phyloP scores from a whole-genome alignment of 1,140 invertebrate species.

The Eupeodes corollae region DNA sequence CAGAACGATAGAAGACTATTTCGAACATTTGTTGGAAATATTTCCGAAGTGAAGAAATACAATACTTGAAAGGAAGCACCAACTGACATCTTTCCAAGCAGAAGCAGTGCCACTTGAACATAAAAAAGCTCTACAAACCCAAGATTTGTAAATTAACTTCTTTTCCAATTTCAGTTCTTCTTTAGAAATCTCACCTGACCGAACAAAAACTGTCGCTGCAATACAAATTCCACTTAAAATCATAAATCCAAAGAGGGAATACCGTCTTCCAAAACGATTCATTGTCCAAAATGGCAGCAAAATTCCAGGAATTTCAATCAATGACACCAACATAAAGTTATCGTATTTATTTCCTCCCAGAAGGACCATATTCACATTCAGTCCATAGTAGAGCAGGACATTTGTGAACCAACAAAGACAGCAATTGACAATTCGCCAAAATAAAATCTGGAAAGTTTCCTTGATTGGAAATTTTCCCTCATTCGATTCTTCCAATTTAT shows the following conservation, averaged over 20 bases:
- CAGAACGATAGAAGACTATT: constrained; percentile 53
- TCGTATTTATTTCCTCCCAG: constrained; percentile 59
- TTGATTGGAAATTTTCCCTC: constrained; percentile 38
- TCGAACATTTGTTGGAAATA: constrained; percentile 59
- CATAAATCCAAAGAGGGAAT: constrained; percentile 46
- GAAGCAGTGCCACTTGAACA: constrained; percentile 45
- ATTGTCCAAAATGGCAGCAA: constrained; percentile 51
- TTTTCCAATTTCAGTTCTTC: neutral
- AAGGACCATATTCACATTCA: constrained; percentile 66
- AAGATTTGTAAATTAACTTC: neutral
- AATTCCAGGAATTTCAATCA: constrained; percentile 62
- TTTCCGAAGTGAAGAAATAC: constrained; percentile 60
- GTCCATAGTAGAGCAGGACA: constrained; percentile 67
- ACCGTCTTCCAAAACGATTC: constrained; percentile 51
- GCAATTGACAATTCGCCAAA: constrained; percentile 50
- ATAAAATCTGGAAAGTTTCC: constrained; percentile 44
- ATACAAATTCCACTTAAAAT: constrained; percentile 44
- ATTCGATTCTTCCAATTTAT: constrained; percentile 28
- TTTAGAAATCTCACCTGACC: constrained; percentile 11
- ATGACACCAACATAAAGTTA: constrained; percentile 58
- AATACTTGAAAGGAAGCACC: constrained; percentile 56
- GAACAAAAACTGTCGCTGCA: constrained; percentile 27
- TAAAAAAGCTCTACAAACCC: constrained; percentile 25
- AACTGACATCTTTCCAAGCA: constrained; percentile 63
- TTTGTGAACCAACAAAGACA: constrained; percentile 58